Evolutionary conservation across 1,140 invertebrate species (phyloP).

Genomic region (Brachionus calyciflorus): DNA sequence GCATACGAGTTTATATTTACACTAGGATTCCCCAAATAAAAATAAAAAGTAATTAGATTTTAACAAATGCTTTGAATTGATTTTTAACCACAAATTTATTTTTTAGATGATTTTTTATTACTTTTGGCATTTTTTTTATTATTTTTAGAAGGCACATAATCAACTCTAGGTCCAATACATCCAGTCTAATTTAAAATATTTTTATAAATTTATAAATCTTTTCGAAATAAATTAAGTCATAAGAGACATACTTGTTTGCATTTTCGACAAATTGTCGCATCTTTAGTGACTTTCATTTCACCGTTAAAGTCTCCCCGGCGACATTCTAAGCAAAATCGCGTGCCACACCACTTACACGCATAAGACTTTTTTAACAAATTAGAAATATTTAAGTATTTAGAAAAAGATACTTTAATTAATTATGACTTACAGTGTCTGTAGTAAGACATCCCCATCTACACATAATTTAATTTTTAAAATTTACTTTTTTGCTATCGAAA

Average conservation of each 20-base stretch:
- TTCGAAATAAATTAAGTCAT: not conserved
- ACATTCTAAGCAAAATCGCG: slow-evolving; percentile 54
- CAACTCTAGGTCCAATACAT: slow-evolving; percentile 23
- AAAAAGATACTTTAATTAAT: not conserved
- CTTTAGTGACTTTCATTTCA: slow-evolving; percentile 49
- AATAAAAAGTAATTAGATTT: no score
- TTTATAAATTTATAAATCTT: not conserved
- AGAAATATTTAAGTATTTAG: not conserved
- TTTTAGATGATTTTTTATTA: slow-evolving; percentile 12
- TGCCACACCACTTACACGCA: slow-evolving; percentile 57
- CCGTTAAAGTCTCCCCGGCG: slow-evolving; percentile 52
- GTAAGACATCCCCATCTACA: slow-evolving; percentile 25
- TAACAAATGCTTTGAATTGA: no score
- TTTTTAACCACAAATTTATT: not conserved
- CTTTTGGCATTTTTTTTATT: not conserved
- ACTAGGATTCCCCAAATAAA: no score
- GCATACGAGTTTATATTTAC: no score
- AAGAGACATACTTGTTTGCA: slow-evolving; percentile 45
- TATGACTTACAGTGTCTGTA: not conserved
- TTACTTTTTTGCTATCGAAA: not conserved
- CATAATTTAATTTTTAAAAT: not conserved
- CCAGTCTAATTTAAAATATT: slow-evolving; percentile 1
- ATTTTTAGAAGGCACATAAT: slow-evolving; percentile 21
- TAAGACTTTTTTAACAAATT: slow-evolving; percentile 51
- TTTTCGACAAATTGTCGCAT: slow-evolving; percentile 8